Evolutionary conservation across 2,113 vertebrate species (phyloP).

Genomic region (Macaca fascicularis): T2T-MFA8v1.1 NC_088376.1:96934501-96935000

Average conservation of each 20-base stretch:
- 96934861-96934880: neutral
- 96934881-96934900: neutral
- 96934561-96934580: neutral
- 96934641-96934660: neutral
- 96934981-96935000: neutral
- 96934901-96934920: neutral
- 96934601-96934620: neutral
- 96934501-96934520: neutral
- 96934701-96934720: neutral
- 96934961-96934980: neutral
- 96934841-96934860: neutral
- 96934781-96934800: neutral
- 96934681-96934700: neutral
- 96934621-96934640: neutral
- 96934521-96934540: neutral
- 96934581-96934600: neutral
- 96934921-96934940: neutral
- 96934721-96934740: neutral
- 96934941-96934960: neutral
- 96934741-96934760: neutral
- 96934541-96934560: neutral
- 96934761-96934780: neutral
- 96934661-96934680: constrained; percentile 17
- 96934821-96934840: neutral
- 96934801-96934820: neutral